Evolutionary conservation across 2,888 invertebrate species (phyloP).

Genomic region (Hedychridium roseum): DNA sequence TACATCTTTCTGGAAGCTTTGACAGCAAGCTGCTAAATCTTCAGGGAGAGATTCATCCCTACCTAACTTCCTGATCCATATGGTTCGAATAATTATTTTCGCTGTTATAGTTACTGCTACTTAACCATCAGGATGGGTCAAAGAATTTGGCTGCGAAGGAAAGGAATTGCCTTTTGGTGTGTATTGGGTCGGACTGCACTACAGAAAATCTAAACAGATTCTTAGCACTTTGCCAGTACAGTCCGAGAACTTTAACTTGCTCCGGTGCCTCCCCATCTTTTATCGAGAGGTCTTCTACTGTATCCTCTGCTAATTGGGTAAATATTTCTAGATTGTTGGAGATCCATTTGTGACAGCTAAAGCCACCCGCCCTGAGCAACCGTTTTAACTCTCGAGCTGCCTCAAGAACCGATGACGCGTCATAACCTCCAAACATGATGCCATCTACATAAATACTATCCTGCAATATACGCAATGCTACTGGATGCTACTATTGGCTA

Average conservation of each 20-base stretch:
- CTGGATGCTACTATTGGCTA: constrained; percentile 15
- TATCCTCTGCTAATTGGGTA: too few species aligned
- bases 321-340: not conserved
- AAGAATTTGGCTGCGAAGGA: not conserved
- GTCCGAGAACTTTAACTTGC: not conserved
- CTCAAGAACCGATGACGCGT: not conserved
- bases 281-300: too few species aligned
- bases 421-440: not conserved
- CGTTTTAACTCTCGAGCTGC: not conserved
- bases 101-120: not conserved
- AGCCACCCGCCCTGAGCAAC: not conserved
- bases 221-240: not conserved
- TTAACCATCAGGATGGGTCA: not conserved
- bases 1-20: not conserved
- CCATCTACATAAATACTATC: not conserved
- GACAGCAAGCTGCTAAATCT: not conserved
- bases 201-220: not conserved
- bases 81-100: not conserved
- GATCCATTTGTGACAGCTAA: not conserved
- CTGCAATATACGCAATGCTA: not conserved
- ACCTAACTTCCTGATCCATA: not conserved
- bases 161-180: not conserved
- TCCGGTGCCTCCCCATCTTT: not conserved
- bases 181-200: not conserved
- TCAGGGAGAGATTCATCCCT: not conserved